Percentiles rank a stretch among this genome's conserved stretches.
Evolutionary conservation across 1,140 invertebrate species (phyloP).

Genomic region (Melitaea cinxia): DNA sequence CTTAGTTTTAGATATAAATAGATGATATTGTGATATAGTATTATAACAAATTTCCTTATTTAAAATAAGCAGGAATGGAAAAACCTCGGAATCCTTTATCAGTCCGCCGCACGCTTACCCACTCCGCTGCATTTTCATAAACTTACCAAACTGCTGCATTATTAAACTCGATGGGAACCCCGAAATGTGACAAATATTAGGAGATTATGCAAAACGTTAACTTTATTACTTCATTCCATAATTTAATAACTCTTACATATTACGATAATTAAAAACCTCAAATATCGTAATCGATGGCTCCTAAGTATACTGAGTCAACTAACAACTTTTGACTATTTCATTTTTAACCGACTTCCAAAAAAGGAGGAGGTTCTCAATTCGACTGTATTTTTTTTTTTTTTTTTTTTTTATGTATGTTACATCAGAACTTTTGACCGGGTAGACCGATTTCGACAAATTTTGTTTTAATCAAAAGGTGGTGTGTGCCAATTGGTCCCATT

Average conservation of each 20-base stretch:
- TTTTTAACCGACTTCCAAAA: too few relatives aligned
- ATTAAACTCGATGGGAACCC: slow-evolving; percentile 30
- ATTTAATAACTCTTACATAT: slow-evolving; percentile 25
- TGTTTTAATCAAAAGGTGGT: too few relatives aligned
- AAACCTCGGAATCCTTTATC: slow-evolving; percentile 64
- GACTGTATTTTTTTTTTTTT: too few relatives aligned
- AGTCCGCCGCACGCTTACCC: slow-evolving; percentile 53
- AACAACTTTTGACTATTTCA: too few relatives aligned
- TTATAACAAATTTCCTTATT: slow-evolving; percentile 6
- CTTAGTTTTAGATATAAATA: slow-evolving; percentile 21
- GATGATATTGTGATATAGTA: too few relatives aligned
- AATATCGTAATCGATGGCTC: too few relatives aligned
- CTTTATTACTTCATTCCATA: slow-evolving; percentile 28
- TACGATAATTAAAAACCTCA: background rate
- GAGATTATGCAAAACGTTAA: slow-evolving; percentile 29
- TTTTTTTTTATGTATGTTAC: too few relatives aligned
- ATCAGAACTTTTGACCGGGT: too few relatives aligned
- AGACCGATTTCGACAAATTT: too few relatives aligned
- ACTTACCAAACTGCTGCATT: slow-evolving; percentile 47
- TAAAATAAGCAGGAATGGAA: slow-evolving; percentile 46
- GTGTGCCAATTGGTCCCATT: too few relatives aligned
- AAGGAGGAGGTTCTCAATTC: too few relatives aligned
- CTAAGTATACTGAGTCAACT: too few relatives aligned
- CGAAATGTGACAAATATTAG: slow-evolving; percentile 38
- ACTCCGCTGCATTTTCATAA: slow-evolving; percentile 58